A percentile compares a stretch with the other conserved stretches of the same genome.
phyloP scores from a whole-genome alignment of 2,888 invertebrate genomes.

The Operophtera brumata region DNA sequence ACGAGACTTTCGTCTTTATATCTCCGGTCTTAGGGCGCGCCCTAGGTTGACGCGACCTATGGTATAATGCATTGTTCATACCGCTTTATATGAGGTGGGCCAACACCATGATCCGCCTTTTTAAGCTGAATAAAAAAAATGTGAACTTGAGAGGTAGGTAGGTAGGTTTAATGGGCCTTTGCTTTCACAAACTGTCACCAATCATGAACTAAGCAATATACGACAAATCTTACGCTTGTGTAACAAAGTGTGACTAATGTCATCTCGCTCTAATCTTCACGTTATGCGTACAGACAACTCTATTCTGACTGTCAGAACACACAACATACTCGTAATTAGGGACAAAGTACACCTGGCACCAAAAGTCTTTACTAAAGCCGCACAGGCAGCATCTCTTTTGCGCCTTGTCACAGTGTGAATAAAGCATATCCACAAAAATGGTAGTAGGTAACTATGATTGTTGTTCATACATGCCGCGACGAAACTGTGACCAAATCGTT shows the following conservation, averaged over 20 bases:
- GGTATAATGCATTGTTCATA: too few relatives aligned
- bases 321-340: constrained; percentile 51
- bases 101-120: too few relatives aligned
- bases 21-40: too few relatives aligned
- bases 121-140: too few relatives aligned
- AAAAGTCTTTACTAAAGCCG: background rate
- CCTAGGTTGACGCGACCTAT: too few relatives aligned
- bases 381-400: background rate
- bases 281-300: constrained; percentile 43
- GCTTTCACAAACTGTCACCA: constrained; percentile 19
- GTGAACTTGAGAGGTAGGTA: too few relatives aligned
- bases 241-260: constrained; percentile 37
- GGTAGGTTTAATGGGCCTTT: background rate
- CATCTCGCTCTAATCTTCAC: constrained; percentile 38
- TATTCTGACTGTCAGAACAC: constrained; percentile 47
- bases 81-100: too few relatives aligned
- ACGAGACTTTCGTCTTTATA: too few relatives aligned
- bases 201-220: constrained; percentile 11
- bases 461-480: constrained; percentile 51
- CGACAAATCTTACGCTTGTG: constrained; percentile 26
- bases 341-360: constrained; percentile 42
- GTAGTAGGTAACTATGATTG: background rate
- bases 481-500: constrained; percentile 73
- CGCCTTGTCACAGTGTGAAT: background rate
- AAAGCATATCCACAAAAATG: background rate